A percentile compares a stretch with the other conserved stretches of the same genome.
Conservation (phyloP, 2,888 invertebrate species). For the Mystacides longicornis region DNA sequence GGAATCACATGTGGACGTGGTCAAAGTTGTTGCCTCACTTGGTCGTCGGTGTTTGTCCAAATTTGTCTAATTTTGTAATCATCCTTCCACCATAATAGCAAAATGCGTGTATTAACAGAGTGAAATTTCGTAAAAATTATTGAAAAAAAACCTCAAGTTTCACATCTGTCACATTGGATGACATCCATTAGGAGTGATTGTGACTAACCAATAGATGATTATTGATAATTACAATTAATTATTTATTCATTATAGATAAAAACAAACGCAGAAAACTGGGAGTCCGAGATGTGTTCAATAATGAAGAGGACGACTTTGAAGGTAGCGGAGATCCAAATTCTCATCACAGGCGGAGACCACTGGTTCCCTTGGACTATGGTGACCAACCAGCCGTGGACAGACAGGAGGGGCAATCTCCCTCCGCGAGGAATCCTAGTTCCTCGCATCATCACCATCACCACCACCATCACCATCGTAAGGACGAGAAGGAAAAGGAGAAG, state of each 20-base stretch:
- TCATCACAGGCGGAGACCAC: constrained; percentile 33
- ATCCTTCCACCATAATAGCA: too few relatives aligned
- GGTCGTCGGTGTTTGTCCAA: too few relatives aligned
- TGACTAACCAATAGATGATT: too few relatives aligned
- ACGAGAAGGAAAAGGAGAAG: constrained; percentile 37
- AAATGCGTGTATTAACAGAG: too few relatives aligned
- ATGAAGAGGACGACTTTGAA: constrained; percentile 53
- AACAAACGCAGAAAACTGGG: constrained; percentile 67
- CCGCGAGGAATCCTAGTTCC: neutral
- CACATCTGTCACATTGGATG: too few relatives aligned
- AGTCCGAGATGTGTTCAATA: constrained; percentile 79
- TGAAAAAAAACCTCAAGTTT: too few relatives aligned
- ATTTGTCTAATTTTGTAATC: too few relatives aligned
- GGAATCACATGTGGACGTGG: too few relatives aligned
- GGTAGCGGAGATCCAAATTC: constrained; percentile 13
- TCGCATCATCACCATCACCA: constrained; percentile 14
- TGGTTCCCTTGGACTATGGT: constrained; percentile 28
- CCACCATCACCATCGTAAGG: constrained; percentile 28
- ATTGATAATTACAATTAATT: too few relatives aligned
- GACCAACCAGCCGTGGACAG: constrained; percentile 14
- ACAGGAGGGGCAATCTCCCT: constrained; percentile 1
- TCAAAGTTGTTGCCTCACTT: too few relatives aligned
- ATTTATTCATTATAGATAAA: constrained; percentile 26
- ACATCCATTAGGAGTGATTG: too few relatives aligned
- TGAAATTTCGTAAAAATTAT: too few relatives aligned